Evolutionary conservation across 2,113 vertebrate species (phyloP), one percentile per base, ranked within the genome.

Genomic region (Eurystomus gularis): DNA sequence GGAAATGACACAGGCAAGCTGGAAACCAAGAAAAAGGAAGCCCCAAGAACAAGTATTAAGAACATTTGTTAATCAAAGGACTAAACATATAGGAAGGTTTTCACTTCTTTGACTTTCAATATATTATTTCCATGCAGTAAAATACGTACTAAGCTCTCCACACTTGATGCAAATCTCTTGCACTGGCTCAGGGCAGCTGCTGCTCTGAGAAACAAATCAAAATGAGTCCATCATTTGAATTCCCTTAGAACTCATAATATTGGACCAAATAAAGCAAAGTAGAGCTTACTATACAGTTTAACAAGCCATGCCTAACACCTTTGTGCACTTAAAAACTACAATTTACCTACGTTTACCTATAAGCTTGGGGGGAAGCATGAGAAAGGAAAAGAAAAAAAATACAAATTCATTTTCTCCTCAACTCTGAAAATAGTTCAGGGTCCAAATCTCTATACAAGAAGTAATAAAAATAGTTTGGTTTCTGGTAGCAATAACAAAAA

Each of bases 1-100:
- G 79, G 62, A 84, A 83, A 40, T 68, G 77, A 11, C 64, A 54
- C 65, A 55, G 73, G 46, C 26, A 9, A 29, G 54, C 64, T 58
- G 51, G 26, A 76, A 71, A 2, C 54, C 48, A 69, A 70, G 10
- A 13, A 54, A 88, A 75, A 82, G 39, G 51, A 88, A 86, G 37
- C 57, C 70, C 42, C 37, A 19, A 40, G 48, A 93, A 76, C 11
- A 89, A 83, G 21, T 13, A 87, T 46, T 54, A 52, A 29, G 55
- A 90, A 37, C 8, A 95, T 97, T 96, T 97, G 97, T 88, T 97
- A 97, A 96, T 68, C 97, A 97, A 97, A 97, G 58, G 70, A 66
- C 18, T 78, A 95, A 87, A 54, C 54, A 40, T 11, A 75, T 15
- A 84, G 55, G 23, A 71, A 86, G 40, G 10, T 48, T 82, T 82